These are phyloP conservation scores for Autographa pulchrina DNA, from an alignment of 2,888 invertebrate species.

Conservation along the genomic window DNA sequence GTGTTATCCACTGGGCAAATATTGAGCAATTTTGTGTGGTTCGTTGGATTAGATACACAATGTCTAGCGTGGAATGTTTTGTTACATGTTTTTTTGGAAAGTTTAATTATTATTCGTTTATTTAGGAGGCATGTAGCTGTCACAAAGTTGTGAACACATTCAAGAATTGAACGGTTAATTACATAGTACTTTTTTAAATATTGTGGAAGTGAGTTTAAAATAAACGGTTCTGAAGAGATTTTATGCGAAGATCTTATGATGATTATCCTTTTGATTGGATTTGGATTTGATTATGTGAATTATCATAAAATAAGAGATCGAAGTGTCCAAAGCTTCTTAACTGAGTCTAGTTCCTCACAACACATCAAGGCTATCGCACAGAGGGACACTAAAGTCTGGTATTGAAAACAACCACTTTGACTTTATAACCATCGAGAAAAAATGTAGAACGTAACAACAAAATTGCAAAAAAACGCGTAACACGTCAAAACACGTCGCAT, in stretches of 20 bases:
- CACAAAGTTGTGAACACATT: too few species aligned
- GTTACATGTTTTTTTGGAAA: constrained; percentile 22
- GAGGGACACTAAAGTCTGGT: neutral
- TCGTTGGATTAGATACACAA: constrained; percentile 49
- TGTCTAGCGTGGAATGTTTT: constrained; percentile 17
- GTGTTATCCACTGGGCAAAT: constrained; percentile 67
- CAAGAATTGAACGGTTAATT: too few species aligned
- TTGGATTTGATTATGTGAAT: too few species aligned
- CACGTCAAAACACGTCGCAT: constrained; percentile 50
- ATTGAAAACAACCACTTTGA: constrained; percentile 19
- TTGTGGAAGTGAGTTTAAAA: too few species aligned
- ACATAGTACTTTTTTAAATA: too few species aligned
- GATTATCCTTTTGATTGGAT: too few species aligned
- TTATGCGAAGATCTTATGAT: too few species aligned
- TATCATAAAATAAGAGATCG: too few species aligned
- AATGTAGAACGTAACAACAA: constrained; percentile 22
- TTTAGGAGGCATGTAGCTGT: neutral
- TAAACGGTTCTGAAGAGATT: too few species aligned
- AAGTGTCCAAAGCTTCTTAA: neutral
- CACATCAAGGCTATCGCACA: too few species aligned
- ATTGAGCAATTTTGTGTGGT: constrained; percentile 64
- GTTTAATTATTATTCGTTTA: neutral
- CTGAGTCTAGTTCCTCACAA: neutral
- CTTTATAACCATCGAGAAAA: constrained; percentile 39
- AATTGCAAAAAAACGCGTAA: constrained; percentile 44